phyloP scores from a whole-genome alignment of 2,888 invertebrate species.

The Drosophila tripunctata region DNA sequence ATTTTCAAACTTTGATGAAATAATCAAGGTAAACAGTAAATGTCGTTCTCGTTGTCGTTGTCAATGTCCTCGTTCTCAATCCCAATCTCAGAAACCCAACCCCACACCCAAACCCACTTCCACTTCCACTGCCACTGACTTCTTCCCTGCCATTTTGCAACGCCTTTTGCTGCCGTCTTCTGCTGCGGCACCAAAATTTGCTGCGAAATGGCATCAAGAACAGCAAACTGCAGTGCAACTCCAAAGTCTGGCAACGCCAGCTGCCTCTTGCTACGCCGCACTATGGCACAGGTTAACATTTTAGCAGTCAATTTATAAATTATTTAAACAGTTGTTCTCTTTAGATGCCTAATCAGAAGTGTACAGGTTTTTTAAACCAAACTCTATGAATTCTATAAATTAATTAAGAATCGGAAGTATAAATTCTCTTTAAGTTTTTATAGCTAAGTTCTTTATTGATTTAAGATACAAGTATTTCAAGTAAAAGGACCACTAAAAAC shows the following conservation, averaged over 20 bases:
- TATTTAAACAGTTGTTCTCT: too few species aligned
- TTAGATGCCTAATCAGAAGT: too few species aligned
- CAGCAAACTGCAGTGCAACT: constrained; percentile 28
- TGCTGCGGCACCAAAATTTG: constrained; percentile 25
- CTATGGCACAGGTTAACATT: not conserved
- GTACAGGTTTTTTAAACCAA: too few species aligned
- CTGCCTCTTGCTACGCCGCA: not conserved
- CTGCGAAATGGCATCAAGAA: constrained; percentile 24
- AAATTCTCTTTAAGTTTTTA: too few species aligned
- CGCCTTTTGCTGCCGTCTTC: not conserved
- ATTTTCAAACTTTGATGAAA: constrained; percentile 77
- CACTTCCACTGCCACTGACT: not conserved
- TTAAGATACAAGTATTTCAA: too few species aligned
- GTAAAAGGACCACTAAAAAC: too few species aligned
- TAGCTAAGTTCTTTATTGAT: too few species aligned
- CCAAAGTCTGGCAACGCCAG: constrained; percentile 30
- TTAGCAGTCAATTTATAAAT: too few species aligned
- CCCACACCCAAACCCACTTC: not conserved
- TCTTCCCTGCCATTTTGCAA: not conserved
- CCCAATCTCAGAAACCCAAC: not conserved
- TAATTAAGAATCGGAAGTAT: too few species aligned
- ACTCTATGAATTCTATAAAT: too few species aligned
- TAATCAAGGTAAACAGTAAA: constrained; percentile 77
- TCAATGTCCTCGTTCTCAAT: constrained; percentile 13
- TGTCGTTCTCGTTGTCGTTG: constrained; percentile 59